These are phyloP conservation scores for Cephalopholis sonnerati DNA, from an alignment of 2,113 vertebrate species.

Conservation along the genomic window DNA sequence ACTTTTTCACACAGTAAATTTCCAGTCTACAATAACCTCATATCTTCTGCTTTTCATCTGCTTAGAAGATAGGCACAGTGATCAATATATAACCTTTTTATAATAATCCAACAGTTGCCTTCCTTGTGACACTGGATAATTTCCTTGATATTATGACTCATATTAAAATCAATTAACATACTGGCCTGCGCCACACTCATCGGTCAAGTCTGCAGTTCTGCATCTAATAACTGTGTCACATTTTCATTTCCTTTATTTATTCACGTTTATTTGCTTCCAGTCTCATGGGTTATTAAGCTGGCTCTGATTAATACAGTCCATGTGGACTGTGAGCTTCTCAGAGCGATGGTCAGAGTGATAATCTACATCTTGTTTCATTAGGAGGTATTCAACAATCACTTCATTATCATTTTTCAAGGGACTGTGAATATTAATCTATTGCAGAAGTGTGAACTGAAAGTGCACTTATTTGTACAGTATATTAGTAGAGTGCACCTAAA, in stretches of 20 bases:
- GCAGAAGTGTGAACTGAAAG: background rate
- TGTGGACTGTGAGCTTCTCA: conserved; percentile 19
- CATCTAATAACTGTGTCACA: conserved; percentile 35
- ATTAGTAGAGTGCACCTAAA: no score
- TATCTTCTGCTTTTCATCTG: no score
- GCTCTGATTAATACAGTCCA: conserved; percentile 44
- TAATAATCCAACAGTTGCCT: no score
- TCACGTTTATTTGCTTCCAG: conserved; percentile 20
- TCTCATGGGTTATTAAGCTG: conserved; percentile 23
- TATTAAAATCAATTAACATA: conserved; percentile 72
- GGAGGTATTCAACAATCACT: background rate
- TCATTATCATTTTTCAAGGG: conserved; percentile 13
- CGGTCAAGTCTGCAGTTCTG: conserved; percentile 43
- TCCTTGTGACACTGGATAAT: conserved; percentile 61
- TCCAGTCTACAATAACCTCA: no score
- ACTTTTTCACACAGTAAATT: no score
- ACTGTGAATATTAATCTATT: background rate
- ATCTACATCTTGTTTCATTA: conserved; percentile 24
- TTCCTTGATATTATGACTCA: conserved; percentile 66
- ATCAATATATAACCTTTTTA: no score
- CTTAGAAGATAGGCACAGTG: no score
- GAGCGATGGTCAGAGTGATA: conserved; percentile 23
- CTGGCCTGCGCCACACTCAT: conserved; percentile 43
- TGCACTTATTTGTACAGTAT: background rate
- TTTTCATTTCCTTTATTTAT: conserved; percentile 42